Conservation (phyloP, 2,113 vertebrate genomes). For the Taurulus bubalis region DNA sequence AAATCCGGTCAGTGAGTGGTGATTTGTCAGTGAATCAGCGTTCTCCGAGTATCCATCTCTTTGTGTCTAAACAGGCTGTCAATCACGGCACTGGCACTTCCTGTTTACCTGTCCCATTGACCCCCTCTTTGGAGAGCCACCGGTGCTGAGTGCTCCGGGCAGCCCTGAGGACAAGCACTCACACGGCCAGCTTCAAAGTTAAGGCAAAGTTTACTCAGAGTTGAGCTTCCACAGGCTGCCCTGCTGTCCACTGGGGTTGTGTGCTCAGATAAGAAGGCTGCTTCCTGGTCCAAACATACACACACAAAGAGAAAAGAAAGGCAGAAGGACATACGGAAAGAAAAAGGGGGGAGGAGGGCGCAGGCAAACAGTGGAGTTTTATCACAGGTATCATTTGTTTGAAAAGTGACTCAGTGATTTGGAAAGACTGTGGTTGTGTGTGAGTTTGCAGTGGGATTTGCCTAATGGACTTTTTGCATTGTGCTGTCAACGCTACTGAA, state of each 20-base stretch:
- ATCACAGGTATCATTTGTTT: slow-evolving; percentile 74
- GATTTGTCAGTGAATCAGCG: slow-evolving; percentile 72
- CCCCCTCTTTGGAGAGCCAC: slow-evolving; percentile 75
- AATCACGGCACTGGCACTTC: slow-evolving; percentile 74
- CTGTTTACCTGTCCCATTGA: slow-evolving; percentile 84
- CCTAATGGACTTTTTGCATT: slow-evolving; percentile 20
- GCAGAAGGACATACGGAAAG: slow-evolving; percentile 32
- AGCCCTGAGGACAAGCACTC: slow-evolving; percentile 74
- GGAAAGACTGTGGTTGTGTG: slow-evolving; percentile 31
- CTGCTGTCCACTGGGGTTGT: slow-evolving; percentile 63
- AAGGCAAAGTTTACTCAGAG: slow-evolving; percentile 81
- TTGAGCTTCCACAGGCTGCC: slow-evolving; percentile 80
- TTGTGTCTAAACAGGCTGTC: slow-evolving; percentile 82
- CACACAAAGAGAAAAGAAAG: slow-evolving; percentile 62
- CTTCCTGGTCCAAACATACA: slow-evolving; percentile 72
- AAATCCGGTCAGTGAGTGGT: slow-evolving; percentile 44
- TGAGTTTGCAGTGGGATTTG: slow-evolving; percentile 51
- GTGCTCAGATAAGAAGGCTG: slow-evolving; percentile 74
- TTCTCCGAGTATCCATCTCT: slow-evolving; percentile 76
- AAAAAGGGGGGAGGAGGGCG: slow-evolving; percentile 1
- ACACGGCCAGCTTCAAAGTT: slow-evolving; percentile 77
- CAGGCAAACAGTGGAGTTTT: slow-evolving; percentile 59
- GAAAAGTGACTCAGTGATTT: slow-evolving; percentile 64
- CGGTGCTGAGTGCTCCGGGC: slow-evolving; percentile 64
- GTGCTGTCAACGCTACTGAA: slow-evolving; percentile 36